A percentile compares a stretch with the other conserved stretches of the same genome.
phyloP scores from a whole-genome alignment of 2,888 invertebrate species.

The Sylvicola fuscatus region DNA sequence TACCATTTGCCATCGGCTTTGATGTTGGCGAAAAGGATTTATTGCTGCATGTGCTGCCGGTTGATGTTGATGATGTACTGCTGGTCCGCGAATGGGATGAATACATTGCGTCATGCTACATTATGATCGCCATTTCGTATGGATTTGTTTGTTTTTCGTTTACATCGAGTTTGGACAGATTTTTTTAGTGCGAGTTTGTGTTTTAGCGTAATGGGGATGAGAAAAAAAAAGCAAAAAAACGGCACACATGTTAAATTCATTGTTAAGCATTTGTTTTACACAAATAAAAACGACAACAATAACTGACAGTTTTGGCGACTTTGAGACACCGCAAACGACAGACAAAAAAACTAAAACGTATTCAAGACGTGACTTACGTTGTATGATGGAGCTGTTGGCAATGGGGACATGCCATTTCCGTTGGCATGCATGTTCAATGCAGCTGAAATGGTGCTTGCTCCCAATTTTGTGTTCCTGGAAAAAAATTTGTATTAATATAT shows the following conservation, averaged over 20 bases:
- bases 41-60: constrained; percentile 2
- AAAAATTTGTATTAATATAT: no score
- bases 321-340: not conserved
- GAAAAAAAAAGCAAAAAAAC: no score
- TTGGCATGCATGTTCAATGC: constrained; percentile 33
- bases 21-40: not conserved
- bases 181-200: no score
- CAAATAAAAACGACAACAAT: no score
- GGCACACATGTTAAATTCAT: no score
- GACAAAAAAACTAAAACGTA: constrained; percentile 1
- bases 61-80: constrained; percentile 19
- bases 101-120: constrained; percentile 3
- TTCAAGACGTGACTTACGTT: not conserved
- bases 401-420: no score
- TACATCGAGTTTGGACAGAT: no score
- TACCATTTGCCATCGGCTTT: not conserved
- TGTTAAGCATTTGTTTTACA: no score
- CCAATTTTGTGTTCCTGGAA: constrained; percentile 48
- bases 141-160: constrained; percentile 3
- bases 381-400: no score
- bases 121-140: not conserved
- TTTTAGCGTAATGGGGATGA: no score
- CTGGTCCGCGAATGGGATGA: constrained; percentile 18
- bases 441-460: constrained; percentile 52
- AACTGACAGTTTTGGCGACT: no score